phyloP scores from a whole-genome alignment of 2,113 vertebrate genomes.

The Bagarius yarrelli region DNA sequence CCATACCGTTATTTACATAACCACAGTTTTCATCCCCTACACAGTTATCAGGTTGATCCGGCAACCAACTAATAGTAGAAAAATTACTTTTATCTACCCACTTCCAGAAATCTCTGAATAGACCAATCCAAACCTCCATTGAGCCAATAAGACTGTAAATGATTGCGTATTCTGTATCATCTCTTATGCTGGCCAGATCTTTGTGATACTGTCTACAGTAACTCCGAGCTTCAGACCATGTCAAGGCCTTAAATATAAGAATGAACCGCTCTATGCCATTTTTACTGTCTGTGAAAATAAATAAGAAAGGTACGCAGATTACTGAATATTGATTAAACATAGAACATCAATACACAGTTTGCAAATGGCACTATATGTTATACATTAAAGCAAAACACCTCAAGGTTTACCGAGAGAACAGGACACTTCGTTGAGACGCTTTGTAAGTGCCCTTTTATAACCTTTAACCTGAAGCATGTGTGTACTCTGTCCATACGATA shows the following conservation, averaged over 20 bases:
- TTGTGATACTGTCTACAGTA: not conserved
- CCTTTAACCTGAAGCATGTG: too few species aligned
- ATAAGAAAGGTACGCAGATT: too few species aligned
- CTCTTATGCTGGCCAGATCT: not conserved
- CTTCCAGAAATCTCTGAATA: constrained; percentile 8
- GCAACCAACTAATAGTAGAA: not conserved
- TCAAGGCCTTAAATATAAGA: not conserved
- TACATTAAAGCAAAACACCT: too few species aligned
- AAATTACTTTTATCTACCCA: not conserved
- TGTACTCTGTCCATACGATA: too few species aligned
- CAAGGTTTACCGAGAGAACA: too few species aligned
- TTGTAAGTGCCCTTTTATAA: too few species aligned
- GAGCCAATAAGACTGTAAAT: not conserved
- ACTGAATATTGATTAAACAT: too few species aligned
- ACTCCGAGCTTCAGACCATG: not conserved
- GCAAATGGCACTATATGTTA: too few species aligned
- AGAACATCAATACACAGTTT: too few species aligned
- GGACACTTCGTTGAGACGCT: too few species aligned
- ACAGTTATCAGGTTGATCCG: not conserved
- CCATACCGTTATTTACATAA: not conserved
- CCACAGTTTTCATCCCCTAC: not conserved
- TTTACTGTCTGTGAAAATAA: not conserved
- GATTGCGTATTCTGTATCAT: not conserved
- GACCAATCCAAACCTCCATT: not conserved
- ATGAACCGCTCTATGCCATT: not conserved